phyloP scores from a whole-genome alignment of 2,797 vertebrate species.

The Malacoctenus gilli region DNA sequence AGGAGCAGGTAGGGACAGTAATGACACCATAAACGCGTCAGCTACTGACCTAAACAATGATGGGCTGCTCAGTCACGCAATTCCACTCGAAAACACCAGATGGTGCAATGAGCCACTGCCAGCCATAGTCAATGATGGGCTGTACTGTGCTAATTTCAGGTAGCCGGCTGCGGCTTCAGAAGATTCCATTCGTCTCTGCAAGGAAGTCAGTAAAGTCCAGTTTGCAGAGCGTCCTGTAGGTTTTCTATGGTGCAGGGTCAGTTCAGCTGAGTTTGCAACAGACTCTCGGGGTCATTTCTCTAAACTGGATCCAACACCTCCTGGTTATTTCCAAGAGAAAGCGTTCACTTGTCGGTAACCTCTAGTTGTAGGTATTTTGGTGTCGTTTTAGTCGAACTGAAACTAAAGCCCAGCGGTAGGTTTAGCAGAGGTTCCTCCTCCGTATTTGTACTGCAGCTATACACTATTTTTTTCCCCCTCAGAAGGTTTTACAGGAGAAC shows the following conservation, averaged over 20 bases:
- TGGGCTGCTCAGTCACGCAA: no score
- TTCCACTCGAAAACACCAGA: no score
- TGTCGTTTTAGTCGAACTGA: slow-evolving; percentile 27
- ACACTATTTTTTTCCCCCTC: not conserved
- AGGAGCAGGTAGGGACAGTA: no score
- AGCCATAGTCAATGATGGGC: no score
- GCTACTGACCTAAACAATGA: no score
- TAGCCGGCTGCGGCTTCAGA: not conserved
- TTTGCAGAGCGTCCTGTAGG: slow-evolving; percentile 1
- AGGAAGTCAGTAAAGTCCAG: slow-evolving; percentile 5
- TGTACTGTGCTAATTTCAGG: not conserved
- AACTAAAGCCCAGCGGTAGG: slow-evolving; percentile 9
- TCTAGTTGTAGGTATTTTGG: not conserved
- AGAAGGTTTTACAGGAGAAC: not conserved
- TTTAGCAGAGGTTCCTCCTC: slow-evolving; percentile 23
- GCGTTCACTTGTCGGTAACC: not conserved
- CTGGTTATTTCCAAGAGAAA: not conserved
- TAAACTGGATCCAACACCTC: no score
- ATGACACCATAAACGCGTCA: no score
- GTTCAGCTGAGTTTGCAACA: slow-evolving; percentile 16
- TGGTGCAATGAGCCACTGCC: no score
- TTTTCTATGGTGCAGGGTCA: slow-evolving; percentile 2
- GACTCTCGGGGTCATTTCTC: not conserved
- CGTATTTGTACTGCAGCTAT: slow-evolving; percentile 2
- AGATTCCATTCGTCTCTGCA: not conserved